phyloP scores from a whole-genome alignment of 1,140 invertebrate genomes.

The Apis laboriosa region DNA sequence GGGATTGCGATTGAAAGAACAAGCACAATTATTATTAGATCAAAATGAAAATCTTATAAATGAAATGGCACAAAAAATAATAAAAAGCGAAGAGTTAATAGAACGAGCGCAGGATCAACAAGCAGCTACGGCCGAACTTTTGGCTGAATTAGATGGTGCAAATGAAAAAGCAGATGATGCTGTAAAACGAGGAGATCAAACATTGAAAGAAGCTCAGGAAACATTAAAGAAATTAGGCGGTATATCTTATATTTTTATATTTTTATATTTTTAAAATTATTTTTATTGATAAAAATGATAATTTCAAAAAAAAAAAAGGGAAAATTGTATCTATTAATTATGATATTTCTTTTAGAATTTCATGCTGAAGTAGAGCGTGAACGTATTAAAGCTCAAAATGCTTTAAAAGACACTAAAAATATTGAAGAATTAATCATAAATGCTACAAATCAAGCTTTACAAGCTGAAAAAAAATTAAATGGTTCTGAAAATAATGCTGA shows the following conservation, averaged over 20 bases:
- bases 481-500: conserved; percentile 90
- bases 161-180: conserved; percentile 89
- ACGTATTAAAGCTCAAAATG: conserved; percentile 85
- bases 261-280: background rate
- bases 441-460: conserved; percentile 83
- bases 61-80: conserved; percentile 84
- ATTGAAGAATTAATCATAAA: conserved; percentile 82
- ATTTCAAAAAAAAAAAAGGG: too few species aligned
- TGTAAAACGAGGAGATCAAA: conserved; percentile 91
- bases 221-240: conserved; percentile 92
- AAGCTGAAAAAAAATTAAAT: conserved; percentile 87
- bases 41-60: conserved; percentile 82
- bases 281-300: background rate
- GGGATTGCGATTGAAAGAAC: conserved; percentile 84
- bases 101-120: conserved; percentile 82
- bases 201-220: conserved; percentile 91
- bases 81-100: conserved; percentile 80
- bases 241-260: conserved; percentile 72
- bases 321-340: background rate
- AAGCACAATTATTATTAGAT: conserved; percentile 85
- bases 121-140: conserved; percentile 84
- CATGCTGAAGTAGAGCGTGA: conserved; percentile 93
- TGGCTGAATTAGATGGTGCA: conserved; percentile 87
- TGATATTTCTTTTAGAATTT: conserved; percentile 85
- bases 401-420: conserved; percentile 83